Percentiles rank a stretch among this genome's conserved stretches.
These are phyloP conservation scores for Cyrtodaria siliqua DNA, from an alignment of 2,888 invertebrate genomes.

Conservation along the genomic window DNA sequence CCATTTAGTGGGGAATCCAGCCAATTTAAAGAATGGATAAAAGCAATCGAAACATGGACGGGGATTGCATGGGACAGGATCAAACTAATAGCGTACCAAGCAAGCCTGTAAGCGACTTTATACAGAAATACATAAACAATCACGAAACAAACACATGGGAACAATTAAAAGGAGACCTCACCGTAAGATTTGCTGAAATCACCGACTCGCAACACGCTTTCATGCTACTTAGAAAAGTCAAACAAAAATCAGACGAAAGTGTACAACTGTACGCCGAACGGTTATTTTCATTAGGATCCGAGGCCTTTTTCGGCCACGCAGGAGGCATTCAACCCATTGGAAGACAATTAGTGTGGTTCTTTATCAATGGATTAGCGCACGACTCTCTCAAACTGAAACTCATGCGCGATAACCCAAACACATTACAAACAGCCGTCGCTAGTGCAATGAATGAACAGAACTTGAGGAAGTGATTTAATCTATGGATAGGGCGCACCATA, in stretches of 20 bases:
- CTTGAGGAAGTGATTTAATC: conserved; percentile 6
- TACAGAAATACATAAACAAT: conserved; percentile 4
- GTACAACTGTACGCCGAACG: conserved; percentile 20
- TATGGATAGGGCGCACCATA: too few species aligned
- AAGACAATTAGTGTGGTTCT: conserved; percentile 6
- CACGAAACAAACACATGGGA: conserved; percentile 1
- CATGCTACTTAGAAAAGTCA: conserved; percentile 1
- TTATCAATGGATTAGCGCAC: conserved; percentile 8
- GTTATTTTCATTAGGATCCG: conserved; percentile 16
- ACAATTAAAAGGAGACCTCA: background rate
- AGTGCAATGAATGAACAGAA: conserved; percentile 11
- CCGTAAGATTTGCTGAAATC: conserved; percentile 7
- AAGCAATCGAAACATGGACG: conserved; percentile 8
- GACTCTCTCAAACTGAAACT: conserved; percentile 10
- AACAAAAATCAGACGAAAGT: conserved; percentile 6
- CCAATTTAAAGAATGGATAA: conserved; percentile 13
- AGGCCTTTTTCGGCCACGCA: conserved; percentile 10
- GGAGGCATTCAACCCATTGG: background rate
- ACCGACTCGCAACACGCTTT: conserved; percentile 12
- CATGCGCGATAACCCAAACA: conserved; percentile 17
- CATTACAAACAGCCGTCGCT: conserved; percentile 12
- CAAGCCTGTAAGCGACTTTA: conserved; percentile 5
- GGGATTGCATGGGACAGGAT: background rate
- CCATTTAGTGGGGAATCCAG: conserved; percentile 1
- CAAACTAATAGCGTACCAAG: background rate